Evolutionary conservation across 2,113 vertebrate genomes (phyloP).

Genomic region (Paracanthobrama guichenoti): DNA sequence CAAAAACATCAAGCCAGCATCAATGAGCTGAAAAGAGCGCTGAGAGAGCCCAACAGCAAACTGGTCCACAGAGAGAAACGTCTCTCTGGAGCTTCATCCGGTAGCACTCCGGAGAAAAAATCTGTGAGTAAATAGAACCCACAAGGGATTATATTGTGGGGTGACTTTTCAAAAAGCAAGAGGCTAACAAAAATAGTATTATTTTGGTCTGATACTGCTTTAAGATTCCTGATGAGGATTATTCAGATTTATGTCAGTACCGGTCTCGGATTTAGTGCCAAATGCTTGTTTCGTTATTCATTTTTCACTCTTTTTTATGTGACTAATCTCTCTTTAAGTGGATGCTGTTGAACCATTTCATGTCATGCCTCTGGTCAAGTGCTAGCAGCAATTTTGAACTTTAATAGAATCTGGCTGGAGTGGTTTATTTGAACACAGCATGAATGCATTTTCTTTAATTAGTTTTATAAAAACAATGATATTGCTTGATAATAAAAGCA

Average conservation of each 20-base stretch:
- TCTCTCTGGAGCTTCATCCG: conserved; percentile 82
- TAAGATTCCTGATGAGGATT: not conserved
- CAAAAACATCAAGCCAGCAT: conserved; percentile 99
- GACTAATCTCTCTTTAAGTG: conserved; percentile 33
- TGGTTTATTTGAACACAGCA: conserved; percentile 26
- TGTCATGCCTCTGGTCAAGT: conserved; percentile 27
- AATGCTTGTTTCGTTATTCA: conserved; percentile 4
- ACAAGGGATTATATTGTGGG: not conserved
- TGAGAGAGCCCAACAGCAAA: conserved; percentile 98
- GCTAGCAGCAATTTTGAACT: conserved; percentile 18
- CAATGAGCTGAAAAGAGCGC: conserved; percentile 96
- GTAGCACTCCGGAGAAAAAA: conserved; percentile 88
- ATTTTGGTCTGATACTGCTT: not conserved
- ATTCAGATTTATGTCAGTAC: conserved; percentile 8
- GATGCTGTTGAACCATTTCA: conserved; percentile 30
- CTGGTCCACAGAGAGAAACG: conserved; percentile 90
- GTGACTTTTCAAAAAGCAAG: not conserved
- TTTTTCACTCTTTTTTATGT: conserved; percentile 17
- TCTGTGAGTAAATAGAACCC: conserved; percentile 65
- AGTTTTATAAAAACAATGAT: not conserved
- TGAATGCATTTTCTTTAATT: conserved; percentile 21
- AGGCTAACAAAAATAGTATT: not conserved
- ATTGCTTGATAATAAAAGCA: conserved; percentile 10
- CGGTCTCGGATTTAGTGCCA: conserved; percentile 7
- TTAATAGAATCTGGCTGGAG: conserved; percentile 16